Base-by-base conservation (phyloP, 2,888 invertebrate species). In the Celastrina argiolus region DNA sequence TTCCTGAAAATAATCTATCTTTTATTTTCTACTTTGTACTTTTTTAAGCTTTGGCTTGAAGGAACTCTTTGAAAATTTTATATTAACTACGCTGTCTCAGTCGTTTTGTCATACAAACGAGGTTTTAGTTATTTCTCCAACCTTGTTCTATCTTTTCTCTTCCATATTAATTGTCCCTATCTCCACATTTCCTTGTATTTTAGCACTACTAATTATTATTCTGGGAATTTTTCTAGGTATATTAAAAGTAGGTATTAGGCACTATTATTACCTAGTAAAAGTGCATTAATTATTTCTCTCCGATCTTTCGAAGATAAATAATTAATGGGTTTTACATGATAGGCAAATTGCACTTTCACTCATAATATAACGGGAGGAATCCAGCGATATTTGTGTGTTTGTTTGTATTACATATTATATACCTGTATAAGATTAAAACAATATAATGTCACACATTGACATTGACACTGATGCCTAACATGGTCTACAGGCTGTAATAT, bases 61-160 rank as follows among this genome's bases (percentile, higher is more conserved):
- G 26, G 12, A 51, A 26, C 3, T 26, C 51, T 51, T 51, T 51
- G 51, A 51, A 22, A 51, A 26, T 51, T 51, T 51, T 51, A 51
- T 22, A 14, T 22, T 51, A 51, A 51, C 22, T 51, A 12, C 22
- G 51, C 51, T 51, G 51, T 51, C 51, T 51, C 6, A 1, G 22
- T 51, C 51, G 51, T 51, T 51, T 51, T 51, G 51, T 51, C 51
- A 51, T 51, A 22, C 22, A 26, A 22, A 51, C 22, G 51, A 51
- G 51, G 22, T 51, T 51, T 51, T 51, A 26, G 51, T 22, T 51
- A 26, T 51, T 5, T 12, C 51, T 51, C 3, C 22, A 22, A 18
- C 51, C 51, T 51, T 12, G 51, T 14, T 51, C 22, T 51, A 51
- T 51, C 51, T 51, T 51, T 51, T 51, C 26, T 26, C 51, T 51